Percentiles rank a stretch among this genome's conserved stretches.
These are phyloP conservation scores for Chaetura pelagica DNA, from an alignment of 2,113 vertebrate genomes.

Conservation along the genomic window DNA sequence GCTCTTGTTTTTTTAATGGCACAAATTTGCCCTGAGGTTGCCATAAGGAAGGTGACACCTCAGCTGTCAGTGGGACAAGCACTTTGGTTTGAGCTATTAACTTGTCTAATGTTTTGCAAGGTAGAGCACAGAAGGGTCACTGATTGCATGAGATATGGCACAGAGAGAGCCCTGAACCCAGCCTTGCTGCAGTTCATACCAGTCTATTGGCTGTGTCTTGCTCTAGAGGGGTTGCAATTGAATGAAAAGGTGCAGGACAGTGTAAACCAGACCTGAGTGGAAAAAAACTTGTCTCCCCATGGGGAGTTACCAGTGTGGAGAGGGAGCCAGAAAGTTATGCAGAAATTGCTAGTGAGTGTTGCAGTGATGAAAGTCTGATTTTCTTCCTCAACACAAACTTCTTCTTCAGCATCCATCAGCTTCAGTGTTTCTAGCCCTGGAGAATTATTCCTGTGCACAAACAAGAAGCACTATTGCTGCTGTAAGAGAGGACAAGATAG, in stretches of 20 bases:
- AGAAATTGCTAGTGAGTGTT: not conserved
- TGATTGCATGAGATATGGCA: not conserved
- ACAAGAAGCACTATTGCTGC: not conserved
- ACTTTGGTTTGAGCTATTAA: not conserved
- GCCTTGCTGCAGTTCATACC: not conserved
- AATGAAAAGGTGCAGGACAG: not conserved
- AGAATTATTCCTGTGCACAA: not conserved
- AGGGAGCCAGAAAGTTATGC: not conserved
- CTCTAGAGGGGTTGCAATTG: not conserved
- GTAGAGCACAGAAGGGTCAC: not conserved
- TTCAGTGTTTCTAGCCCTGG: not conserved
- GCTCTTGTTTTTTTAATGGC: not conserved
- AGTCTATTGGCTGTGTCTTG: accelerated
- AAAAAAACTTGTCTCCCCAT: not conserved
- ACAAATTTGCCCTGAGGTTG: not conserved
- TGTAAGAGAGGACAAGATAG: not conserved
- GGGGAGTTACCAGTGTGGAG: not conserved
- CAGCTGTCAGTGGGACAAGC: not conserved
- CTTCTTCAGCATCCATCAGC: not conserved
- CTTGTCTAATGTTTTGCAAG: not conserved
- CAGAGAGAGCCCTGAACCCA: not conserved
- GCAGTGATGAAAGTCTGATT: not conserved
- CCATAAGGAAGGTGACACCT: not conserved
- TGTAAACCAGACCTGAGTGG: not conserved
- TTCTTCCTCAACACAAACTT: not conserved